Evolutionary conservation across 2,888 invertebrate genomes (phyloP).

Genomic region (Prosapia bicincta): DNA sequence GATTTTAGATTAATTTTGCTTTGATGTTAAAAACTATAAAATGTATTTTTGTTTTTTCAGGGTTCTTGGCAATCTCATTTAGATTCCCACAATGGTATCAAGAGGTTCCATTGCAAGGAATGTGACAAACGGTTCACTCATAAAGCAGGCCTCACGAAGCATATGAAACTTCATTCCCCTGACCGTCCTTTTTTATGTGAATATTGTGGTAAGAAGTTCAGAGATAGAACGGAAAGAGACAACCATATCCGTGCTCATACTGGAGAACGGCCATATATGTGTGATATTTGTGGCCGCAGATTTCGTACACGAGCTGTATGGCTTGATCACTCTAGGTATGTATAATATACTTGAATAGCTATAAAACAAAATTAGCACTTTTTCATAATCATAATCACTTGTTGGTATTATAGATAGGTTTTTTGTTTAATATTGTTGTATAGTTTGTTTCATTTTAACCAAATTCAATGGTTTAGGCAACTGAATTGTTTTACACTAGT

Average conservation of each 20-base stretch:
- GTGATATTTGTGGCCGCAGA: conserved; percentile 17
- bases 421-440: no score
- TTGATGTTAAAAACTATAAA: no score
- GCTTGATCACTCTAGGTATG: conserved; percentile 23
- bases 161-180: conserved; percentile 17
- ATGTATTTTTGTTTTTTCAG: conserved; percentile 2
- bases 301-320: conserved; percentile 22
- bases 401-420: no score
- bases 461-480: no score
- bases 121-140: conserved; percentile 20
- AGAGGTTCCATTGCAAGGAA: conserved; percentile 10
- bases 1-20: no score
- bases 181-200: conserved; percentile 15
- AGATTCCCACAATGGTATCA: conserved; percentile 15
- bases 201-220: conserved; percentile 21
- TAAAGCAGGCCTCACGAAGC: conserved; percentile 12
- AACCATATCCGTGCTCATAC: conserved; percentile 21
- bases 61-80: conserved; percentile 10
- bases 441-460: no score
- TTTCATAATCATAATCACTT: no score
- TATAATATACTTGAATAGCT: no score
- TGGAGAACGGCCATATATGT: conserved; percentile 21
- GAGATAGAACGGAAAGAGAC: conserved; percentile 11
- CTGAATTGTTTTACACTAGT: no score
- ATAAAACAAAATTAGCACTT: no score